phyloP scores from a whole-genome alignment of 2,113 vertebrate genomes.

The Colinus virginianus region DNA sequence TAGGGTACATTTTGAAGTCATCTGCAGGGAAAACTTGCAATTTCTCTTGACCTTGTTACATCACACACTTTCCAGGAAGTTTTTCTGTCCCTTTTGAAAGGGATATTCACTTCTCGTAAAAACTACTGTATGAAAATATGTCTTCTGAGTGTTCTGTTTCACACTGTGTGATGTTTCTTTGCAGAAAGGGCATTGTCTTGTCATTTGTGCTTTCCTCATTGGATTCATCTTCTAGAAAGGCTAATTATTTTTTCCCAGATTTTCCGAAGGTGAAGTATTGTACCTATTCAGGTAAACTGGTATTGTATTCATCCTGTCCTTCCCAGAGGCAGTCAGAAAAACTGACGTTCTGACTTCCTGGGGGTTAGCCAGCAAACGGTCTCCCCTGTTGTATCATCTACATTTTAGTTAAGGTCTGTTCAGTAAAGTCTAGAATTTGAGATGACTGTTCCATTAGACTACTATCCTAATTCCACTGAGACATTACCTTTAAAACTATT shows the following conservation, averaged over 20 bases:
- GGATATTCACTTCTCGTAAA: background rate
- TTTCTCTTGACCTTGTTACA: background rate
- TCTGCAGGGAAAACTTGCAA: background rate
- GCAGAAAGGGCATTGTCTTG: background rate
- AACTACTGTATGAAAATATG: background rate
- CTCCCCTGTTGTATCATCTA: background rate
- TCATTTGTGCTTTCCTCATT: background rate
- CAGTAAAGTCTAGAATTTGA: background rate
- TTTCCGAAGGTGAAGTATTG: background rate
- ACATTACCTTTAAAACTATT: background rate
- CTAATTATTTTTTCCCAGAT: background rate
- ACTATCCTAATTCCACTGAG: background rate
- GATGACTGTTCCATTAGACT: background rate
- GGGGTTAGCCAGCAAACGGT: background rate
- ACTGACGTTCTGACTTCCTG: background rate
- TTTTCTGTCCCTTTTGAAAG: background rate
- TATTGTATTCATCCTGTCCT: background rate
- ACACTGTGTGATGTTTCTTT: rapidly evolving
- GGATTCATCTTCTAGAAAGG: background rate
- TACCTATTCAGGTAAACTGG: background rate
- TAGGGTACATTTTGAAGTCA: background rate
- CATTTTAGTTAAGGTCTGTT: background rate
- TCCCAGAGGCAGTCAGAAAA: background rate
- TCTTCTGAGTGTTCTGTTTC: background rate
- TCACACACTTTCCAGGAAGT: background rate